phyloP scores from a whole-genome alignment of 2,797 vertebrate species.

The Platyrinchus mystaceus region DNA sequence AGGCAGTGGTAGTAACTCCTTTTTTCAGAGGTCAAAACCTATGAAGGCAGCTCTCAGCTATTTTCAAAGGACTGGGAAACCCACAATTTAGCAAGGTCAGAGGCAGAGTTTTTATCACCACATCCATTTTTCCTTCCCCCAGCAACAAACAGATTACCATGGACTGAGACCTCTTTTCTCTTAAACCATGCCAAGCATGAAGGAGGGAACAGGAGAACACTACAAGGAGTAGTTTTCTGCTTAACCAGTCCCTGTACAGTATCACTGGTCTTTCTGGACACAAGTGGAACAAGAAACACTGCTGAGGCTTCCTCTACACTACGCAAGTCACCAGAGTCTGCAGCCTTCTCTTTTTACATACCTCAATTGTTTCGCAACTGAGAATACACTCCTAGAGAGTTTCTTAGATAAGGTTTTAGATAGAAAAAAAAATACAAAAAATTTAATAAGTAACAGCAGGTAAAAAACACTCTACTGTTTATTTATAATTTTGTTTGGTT shows the following conservation, averaged over 20 bases:
- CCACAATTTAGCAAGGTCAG: background rate
- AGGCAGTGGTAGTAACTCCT: background rate
- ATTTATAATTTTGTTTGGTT: background rate
- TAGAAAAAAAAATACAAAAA: background rate
- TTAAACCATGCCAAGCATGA: background rate
- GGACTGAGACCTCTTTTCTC: background rate
- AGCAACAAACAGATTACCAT: background rate
- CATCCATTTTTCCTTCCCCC: background rate
- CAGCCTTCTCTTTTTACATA: background rate
- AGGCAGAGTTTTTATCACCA: background rate
- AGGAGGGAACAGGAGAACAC: background rate
- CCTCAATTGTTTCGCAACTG: background rate
- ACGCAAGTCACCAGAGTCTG: background rate
- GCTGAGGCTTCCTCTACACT: background rate
- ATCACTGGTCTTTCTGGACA: background rate
- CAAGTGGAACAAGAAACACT: background rate
- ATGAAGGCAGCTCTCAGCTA: background rate
- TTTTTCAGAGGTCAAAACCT: background rate
- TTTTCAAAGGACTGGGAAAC: background rate
- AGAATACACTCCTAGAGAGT: background rate
- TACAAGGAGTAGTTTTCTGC: background rate
- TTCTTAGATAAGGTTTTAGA: background rate
- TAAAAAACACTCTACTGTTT: background rate
- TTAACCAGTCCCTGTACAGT: background rate
- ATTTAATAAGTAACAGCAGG: background rate